A percentile compares a stretch with the other conserved stretches of the same genome.
phyloP scores from a whole-genome alignment of 1,140 invertebrate genomes.

The Zaprionus lachaisei region DNA sequence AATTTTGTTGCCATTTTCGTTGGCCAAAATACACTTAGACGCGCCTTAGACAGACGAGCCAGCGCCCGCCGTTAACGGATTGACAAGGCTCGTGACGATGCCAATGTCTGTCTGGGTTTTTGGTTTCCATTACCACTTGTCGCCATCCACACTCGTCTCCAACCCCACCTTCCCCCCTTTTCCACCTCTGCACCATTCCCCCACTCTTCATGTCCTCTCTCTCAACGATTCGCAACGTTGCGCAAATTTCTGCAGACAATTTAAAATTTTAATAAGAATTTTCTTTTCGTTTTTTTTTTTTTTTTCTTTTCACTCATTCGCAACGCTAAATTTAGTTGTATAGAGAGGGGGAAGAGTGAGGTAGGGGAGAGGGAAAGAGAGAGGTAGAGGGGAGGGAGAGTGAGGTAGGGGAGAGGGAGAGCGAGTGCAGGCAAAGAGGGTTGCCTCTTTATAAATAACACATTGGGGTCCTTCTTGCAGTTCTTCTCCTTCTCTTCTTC shows the following conservation, averaged over 20 bases:
- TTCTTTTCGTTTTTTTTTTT: conserved; percentile 23
- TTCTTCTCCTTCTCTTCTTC: neutral
- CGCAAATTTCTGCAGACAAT: conserved; percentile 75
- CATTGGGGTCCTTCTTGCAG: conserved; percentile 31
- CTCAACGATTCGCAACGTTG: conserved; percentile 64
- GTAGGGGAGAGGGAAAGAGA: neutral
- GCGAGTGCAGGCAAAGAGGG: neutral
- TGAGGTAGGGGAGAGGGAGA: neutral
- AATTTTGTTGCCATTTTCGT: conserved; percentile 71
- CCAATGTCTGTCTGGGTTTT: conserved; percentile 61
- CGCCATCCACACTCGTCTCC: conserved; percentile 4
- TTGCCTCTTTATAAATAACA: conserved; percentile 45
- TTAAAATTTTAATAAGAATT: conserved; percentile 78
- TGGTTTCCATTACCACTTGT: conserved; percentile 64
- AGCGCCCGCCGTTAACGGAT: conserved; percentile 19
- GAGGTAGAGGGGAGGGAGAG: neutral
- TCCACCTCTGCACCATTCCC: neutral
- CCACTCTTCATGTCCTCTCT: neutral
- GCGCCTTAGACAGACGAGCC: conserved; percentile 62
- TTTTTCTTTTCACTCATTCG: conserved; percentile 11
- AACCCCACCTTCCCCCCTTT: neutral
- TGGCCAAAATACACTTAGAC: conserved; percentile 54
- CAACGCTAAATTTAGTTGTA: conserved; percentile 66
- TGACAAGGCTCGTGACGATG: conserved; percentile 58
- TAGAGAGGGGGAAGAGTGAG: neutral